These are phyloP conservation scores for Camponotus vicinus DNA, from an alignment of 1,140 invertebrate species.

Conservation along the genomic window DNA sequence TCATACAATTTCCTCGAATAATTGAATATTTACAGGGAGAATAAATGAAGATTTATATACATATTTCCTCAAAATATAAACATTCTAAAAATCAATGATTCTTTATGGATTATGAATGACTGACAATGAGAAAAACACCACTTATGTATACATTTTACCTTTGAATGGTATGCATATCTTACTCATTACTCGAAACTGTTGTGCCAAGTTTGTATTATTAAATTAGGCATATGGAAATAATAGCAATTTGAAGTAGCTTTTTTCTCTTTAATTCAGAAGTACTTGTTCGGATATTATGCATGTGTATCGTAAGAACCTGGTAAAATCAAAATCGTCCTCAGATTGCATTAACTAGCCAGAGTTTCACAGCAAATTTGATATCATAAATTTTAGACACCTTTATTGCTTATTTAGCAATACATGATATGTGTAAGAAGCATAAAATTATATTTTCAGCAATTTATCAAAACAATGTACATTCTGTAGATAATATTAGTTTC, in stretches of 20 bases:
- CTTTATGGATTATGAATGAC: background rate
- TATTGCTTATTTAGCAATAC: background rate
- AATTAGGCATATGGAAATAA: background rate
- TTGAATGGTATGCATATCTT: slow-evolving; percentile 6
- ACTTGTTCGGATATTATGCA: background rate
- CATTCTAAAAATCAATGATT: background rate
- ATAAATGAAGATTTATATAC: background rate
- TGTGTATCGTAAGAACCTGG: background rate
- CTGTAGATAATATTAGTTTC: background rate
- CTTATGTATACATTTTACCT: background rate
- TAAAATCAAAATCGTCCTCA: background rate
- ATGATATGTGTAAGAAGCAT: background rate
- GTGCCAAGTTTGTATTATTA: slow-evolving; percentile 49
- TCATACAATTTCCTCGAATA: slow-evolving; percentile 48
- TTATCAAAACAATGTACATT: slow-evolving; percentile 10
- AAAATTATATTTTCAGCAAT: background rate
- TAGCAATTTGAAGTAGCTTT: slow-evolving; percentile 3
- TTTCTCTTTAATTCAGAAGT: background rate
- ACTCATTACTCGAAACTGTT: background rate
- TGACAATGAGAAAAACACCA: background rate
- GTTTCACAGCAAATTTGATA: slow-evolving; percentile 1
- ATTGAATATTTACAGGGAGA: slow-evolving; percentile 20
- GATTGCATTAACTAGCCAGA: background rate
- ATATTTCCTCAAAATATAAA: slow-evolving; percentile 23
- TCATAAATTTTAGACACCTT: background rate